Conservation (phyloP, 2,113 vertebrate species). For the Sylvilagus bachmani region DNA sequence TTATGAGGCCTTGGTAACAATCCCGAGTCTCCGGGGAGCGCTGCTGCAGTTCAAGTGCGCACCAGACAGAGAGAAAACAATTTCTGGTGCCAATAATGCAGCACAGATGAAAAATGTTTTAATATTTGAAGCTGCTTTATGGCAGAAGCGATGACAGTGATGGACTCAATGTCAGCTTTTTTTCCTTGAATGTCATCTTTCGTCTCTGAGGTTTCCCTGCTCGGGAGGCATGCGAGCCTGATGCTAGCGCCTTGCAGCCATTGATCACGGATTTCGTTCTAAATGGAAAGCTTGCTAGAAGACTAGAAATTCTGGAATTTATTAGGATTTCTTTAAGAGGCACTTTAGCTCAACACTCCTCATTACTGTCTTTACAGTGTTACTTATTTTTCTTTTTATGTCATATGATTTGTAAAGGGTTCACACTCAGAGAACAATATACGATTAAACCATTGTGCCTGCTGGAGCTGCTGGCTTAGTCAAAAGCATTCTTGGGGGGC, state of each 20-base stretch:
- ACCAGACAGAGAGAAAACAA: slow-evolving; percentile 99
- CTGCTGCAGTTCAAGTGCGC: slow-evolving; percentile 96
- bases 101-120: slow-evolving; percentile 99
- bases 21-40: slow-evolving; percentile 96
- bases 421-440: slow-evolving; percentile 90
- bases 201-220: slow-evolving; percentile 94
- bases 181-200: slow-evolving; percentile 99
- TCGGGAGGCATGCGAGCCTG: slow-evolving; percentile 89
- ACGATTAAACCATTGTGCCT: slow-evolving; percentile 89
- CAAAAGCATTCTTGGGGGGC: slow-evolving; percentile 85
- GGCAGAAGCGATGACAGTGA: slow-evolving; percentile 99
- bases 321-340: slow-evolving; percentile 96
- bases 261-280: slow-evolving; percentile 98
- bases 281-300: slow-evolving; percentile 96
- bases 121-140: slow-evolving; percentile 99
- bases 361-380: slow-evolving; percentile 93
- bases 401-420: slow-evolving; percentile 92
- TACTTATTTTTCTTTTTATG: slow-evolving; percentile 93
- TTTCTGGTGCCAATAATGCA: slow-evolving; percentile 99
- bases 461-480: slow-evolving; percentile 85
- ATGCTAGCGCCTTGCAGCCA: slow-evolving; percentile 93
- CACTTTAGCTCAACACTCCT: slow-evolving; percentile 96
- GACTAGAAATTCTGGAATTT: slow-evolving; percentile 94
- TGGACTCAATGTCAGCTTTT: slow-evolving; percentile 99
- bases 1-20: slow-evolving; percentile 98